These are phyloP conservation scores for Lithobates pipiens DNA, from an alignment of 2,797 vertebrate species.

Conservation along the genomic window DNA sequence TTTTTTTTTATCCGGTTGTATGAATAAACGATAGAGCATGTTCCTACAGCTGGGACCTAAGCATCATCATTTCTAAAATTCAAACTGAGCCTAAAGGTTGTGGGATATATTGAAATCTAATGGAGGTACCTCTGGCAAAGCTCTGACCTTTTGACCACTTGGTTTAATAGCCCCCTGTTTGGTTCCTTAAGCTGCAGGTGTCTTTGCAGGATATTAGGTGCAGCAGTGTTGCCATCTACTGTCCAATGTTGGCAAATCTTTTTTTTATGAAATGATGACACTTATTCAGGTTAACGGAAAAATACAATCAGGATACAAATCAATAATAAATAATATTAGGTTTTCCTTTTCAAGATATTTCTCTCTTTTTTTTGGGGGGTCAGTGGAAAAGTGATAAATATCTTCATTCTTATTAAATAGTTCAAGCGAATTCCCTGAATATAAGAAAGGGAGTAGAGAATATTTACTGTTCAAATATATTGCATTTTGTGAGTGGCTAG, in stretches of 20 bases:
- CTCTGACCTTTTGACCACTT: conserved; percentile 12
- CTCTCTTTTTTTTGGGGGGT: too few relatives aligned
- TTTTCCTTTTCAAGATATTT: too few relatives aligned
- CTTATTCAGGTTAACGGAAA: not conserved
- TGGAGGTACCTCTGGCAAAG: conserved; percentile 21
- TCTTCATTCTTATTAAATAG: too few relatives aligned
- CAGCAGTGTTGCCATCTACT: conserved; percentile 57
- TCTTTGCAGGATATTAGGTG: not conserved
- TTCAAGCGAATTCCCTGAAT: too few relatives aligned
- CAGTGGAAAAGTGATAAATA: too few relatives aligned
- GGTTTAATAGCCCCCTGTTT: conserved; percentile 24
- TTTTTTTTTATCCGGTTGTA: not conserved
- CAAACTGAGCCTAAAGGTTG: not conserved
- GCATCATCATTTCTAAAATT: not conserved
- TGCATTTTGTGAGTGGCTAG: too few relatives aligned
- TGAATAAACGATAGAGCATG: not conserved
- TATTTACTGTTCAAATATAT: too few relatives aligned
- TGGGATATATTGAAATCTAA: not conserved
- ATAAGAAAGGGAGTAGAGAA: too few relatives aligned
- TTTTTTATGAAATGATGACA: not conserved
- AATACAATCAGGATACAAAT: not conserved
- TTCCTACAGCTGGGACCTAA: not conserved
- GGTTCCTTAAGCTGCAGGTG: not conserved
- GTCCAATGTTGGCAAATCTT: not conserved
- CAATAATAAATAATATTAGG: too few relatives aligned